Evolutionary conservation across 2,888 invertebrate species (phyloP), one percentile per base, ranked within the genome.

Genomic region (Eupithecia exiguata): DNA sequence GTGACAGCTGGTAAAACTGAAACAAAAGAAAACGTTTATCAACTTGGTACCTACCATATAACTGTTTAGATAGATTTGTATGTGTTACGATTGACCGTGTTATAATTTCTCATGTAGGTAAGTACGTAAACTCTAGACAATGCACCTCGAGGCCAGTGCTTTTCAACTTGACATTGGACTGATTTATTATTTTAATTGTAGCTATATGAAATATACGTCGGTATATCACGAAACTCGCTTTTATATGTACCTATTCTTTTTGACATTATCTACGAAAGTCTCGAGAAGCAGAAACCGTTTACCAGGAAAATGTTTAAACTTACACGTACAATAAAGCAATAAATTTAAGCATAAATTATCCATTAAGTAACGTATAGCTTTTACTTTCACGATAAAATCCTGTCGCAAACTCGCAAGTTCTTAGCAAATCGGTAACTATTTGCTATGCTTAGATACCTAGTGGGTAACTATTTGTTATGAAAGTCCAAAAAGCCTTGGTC

Each of bases 1-100:
- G 89, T 89, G 77, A 89, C 76, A 1, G 83, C 82, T 78, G 91
- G 88, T 80, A 92, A 83, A 80, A 90, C 95, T 95, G 92, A 79
- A 95, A 95, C 85, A 90, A 91, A 83, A 80, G 12, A 72, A 73
- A 30, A 73, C 43, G 21, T 30, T 46, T 71, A 66, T 72, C 67
- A 65, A n/a, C n/a, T n/a, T n/a, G n/a, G n/a, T n/a, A n/a, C n/a
- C n/a, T n/a, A n/a, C n/a, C n/a, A n/a, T 65, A 21, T 38, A 21
- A 66, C 38, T 12, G 5, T 40, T 5, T 38, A 30, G 61, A 30
- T 25, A 58, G 40, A 30, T 21, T 25, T 9, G 40, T 14, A 58
- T 25, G 58, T 14, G 25, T 58, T 36, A 75, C 63, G 53, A 69
- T 46, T 77, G 75, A 68, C 68, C 77, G 75, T 78, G 77, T 70